phyloP scores from a whole-genome alignment of 2,797 vertebrate species.

The Sebastiscus albofasciatus region DNA sequence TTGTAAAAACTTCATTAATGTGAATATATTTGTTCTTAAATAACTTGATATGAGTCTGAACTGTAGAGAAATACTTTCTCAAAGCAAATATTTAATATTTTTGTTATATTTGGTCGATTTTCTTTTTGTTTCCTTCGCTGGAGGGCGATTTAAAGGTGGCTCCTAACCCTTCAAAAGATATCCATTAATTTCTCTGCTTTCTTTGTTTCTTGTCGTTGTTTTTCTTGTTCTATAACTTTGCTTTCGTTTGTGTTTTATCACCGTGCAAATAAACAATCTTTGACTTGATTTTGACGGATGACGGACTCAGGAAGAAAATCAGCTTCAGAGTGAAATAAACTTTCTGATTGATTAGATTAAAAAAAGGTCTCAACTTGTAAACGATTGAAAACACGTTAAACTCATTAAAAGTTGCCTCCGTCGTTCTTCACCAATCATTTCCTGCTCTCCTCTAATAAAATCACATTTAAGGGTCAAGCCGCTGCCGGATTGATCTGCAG shows the following conservation, averaged over 20 bases:
- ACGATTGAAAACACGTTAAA: constrained; percentile 5
- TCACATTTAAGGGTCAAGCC: constrained; percentile 13
- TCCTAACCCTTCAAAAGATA: neutral
- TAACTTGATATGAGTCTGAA: neutral
- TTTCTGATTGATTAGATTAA: constrained; percentile 19
- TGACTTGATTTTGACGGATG: neutral
- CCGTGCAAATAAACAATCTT: neutral
- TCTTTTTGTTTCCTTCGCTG: fast-evolving
- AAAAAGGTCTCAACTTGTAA: constrained; percentile 4
- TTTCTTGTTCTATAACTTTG: neutral
- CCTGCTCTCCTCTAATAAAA: constrained; percentile 20
- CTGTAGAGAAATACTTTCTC: too few species aligned
- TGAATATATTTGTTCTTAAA: neutral
- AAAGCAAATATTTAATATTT: neutral
- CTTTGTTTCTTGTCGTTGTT: neutral
- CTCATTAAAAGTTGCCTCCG: neutral
- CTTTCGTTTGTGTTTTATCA: neutral
- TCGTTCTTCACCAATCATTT: neutral
- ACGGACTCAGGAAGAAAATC: neutral
- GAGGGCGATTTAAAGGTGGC: neutral
- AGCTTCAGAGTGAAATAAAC: neutral
- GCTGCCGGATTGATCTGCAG: constrained; percentile 12
- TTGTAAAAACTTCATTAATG: neutral
- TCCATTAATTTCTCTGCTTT: neutral
- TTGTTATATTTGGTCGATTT: neutral